Percentiles rank a stretch among this genome's conserved stretches.
phyloP scores from a whole-genome alignment of 2,113 vertebrate genomes.

The Strix aluco region DNA sequence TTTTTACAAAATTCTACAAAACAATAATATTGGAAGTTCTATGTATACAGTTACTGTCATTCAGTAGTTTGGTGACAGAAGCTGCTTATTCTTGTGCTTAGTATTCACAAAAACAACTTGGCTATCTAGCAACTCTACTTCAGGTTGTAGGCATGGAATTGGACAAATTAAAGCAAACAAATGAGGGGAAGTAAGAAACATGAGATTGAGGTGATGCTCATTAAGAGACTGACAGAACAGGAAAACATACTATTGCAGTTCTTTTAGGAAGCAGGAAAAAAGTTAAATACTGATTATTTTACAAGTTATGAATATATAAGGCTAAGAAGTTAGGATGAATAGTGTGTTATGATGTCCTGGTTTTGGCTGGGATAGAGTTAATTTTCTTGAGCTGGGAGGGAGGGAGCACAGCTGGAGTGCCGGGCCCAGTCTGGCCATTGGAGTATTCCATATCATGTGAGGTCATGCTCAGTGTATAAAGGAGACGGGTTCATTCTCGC shows the following conservation, averaged over 20 bases:
- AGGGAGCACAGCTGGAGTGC: too few species aligned
- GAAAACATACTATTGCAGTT: not conserved
- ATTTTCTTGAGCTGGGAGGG: too few species aligned
- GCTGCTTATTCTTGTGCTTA: not conserved
- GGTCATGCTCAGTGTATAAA: too few species aligned
- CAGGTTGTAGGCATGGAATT: not conserved
- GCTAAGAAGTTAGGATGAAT: not conserved
- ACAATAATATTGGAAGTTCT: not conserved
- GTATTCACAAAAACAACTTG: not conserved
- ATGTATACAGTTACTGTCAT: fast-evolving
- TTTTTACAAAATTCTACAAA: not conserved
- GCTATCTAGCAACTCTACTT: not conserved
- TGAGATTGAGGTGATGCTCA: not conserved
- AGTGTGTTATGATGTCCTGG: not conserved
- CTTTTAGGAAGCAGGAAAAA: not conserved
- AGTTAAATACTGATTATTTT: not conserved
- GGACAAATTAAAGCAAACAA: not conserved
- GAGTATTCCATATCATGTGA: too few species aligned
- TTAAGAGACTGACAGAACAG: not conserved
- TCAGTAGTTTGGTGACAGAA: not conserved
- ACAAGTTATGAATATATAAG: not conserved
- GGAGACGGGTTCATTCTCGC: too few species aligned
- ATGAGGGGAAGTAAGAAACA: not conserved
- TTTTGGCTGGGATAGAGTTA: too few species aligned
- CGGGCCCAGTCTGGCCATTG: too few species aligned